Percentiles rank a stretch among this genome's conserved stretches.
phyloP scores from a whole-genome alignment of 1,140 invertebrate genomes.

The Globodera rostochiensis region DNA sequence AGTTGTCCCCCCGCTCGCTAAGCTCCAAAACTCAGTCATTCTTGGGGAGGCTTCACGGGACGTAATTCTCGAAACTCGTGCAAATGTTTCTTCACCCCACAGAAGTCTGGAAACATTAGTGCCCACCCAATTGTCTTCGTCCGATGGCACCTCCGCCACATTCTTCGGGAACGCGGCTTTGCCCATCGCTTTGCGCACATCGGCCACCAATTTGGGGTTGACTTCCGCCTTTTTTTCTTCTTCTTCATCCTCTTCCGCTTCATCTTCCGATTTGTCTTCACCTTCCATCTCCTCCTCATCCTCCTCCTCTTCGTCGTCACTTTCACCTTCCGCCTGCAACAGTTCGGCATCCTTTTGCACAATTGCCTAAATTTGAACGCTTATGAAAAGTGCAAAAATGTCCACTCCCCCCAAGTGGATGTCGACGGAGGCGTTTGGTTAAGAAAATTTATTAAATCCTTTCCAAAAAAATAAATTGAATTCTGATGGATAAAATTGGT shows the following conservation, averaged over 20 bases:
- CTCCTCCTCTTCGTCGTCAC: neutral
- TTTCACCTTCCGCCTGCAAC: neutral
- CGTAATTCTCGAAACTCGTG: too few relatives aligned
- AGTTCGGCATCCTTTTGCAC: neutral
- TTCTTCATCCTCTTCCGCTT: neutral
- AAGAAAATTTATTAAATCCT: too few relatives aligned
- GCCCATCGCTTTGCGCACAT: neutral
- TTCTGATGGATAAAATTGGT: too few relatives aligned
- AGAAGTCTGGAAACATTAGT: too few relatives aligned
- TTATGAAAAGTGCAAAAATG: too few relatives aligned
- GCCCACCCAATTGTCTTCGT: neutral
- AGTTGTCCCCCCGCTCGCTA: too few relatives aligned
- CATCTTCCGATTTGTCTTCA: neutral
- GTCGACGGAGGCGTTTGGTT: too few relatives aligned
- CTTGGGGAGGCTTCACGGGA: too few relatives aligned
- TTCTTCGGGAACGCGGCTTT: neutral
- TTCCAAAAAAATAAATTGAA: too few relatives aligned
- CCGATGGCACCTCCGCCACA: neutral
- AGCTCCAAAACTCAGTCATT: too few relatives aligned
- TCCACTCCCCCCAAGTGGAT: too few relatives aligned
- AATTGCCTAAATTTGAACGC: neutral
- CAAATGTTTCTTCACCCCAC: too few relatives aligned
- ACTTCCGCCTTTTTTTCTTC: neutral
- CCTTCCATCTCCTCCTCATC: neutral
- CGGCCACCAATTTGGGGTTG: neutral